Base-by-base conservation (phyloP, 2,888 invertebrate species). In the Caenorhabditis sp. region DNA sequence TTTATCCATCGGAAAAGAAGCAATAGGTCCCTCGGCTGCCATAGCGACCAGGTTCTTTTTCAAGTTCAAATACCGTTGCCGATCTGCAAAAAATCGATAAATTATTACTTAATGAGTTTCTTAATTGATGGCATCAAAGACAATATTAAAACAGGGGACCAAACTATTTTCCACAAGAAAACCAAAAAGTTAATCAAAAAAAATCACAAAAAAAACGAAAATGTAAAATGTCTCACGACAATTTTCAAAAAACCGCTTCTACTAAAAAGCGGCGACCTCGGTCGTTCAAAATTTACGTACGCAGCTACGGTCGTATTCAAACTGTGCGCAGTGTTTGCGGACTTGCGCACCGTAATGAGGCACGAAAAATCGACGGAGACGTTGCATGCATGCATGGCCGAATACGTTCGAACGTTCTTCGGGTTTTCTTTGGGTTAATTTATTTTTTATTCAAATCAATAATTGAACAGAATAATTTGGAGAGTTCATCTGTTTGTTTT, bases 31-130 rank as follows among this genome's bases (percentile, higher is more conserved):
- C 9, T 50, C 74, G 20, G 58, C 64, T 4, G 80, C 65, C 80
- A 80, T 80, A 35, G 44, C 53, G 28, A 13, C 13, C 18, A 56
- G 55, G 35, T 35, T 53, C 18, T 32, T 44, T 40, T 61, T 62
- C 78, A 78, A 78, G 77, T 77, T 79, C 64, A 67, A 53, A n/a
- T 51, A 32, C 40, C 56, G 50, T 58, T 3, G 22, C 28, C 50
- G 56, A 78, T 70, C 64, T 70, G 58, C 2, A 64, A 61, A 77
- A 77, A 70, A 78, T 70, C 70, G 20, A 77, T 78, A 78, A 65
- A 44, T 55, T 32, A 71, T 71, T 15, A 51, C 22, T 20, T 70
- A 68, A 76, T 62, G 61, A 20, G 35, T 44, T 68, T 44, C 18
- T 68, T 32, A 32, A 32, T 32, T 32, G 32, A 9, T 9, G 4